phyloP scores from a whole-genome alignment of 1,140 invertebrate genomes.

The Babylonia areolata region DNA sequence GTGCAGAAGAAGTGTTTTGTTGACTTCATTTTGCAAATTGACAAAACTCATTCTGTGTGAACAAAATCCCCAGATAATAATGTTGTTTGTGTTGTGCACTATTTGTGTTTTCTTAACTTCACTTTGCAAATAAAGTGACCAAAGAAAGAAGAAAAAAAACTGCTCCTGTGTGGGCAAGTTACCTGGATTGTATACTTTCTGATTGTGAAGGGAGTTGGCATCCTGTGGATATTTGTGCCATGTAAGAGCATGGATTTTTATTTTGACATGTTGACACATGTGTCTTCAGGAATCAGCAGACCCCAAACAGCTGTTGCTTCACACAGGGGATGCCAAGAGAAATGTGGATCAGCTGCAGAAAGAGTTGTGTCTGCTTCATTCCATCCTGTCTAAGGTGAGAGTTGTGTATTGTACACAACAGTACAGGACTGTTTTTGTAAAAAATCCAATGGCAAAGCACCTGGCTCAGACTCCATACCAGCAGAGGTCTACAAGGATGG shows the following conservation, averaged over 20 bases:
- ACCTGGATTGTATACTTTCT: not conserved
- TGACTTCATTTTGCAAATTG: too few species aligned
- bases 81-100: not conserved
- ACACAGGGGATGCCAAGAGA: conserved; percentile 47
- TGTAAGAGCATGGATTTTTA: not conserved
- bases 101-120: conserved; percentile 26
- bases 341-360: conserved; percentile 50
- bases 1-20: too few species aligned
- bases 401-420: not conserved
- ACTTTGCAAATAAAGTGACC: too few species aligned
- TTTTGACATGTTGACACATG: not conserved
- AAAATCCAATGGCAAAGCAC: not conserved
- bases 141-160: too few species aligned
- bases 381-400: conserved; percentile 47
- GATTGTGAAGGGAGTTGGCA: not conserved
- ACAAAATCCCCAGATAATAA: too few species aligned
- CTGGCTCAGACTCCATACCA: too few species aligned
- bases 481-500: too few species aligned
- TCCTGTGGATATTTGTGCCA: not conserved
- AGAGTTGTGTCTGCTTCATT: conserved; percentile 42
- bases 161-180: too few species aligned
- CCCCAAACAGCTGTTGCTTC: conserved; percentile 47
- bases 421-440: not conserved
- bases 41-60: too few species aligned
- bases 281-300: conserved; percentile 45